These are phyloP conservation scores for Plumapathes pennacea DNA, from an alignment of 92 coral and sea anemone genomes.

Conservation along the genomic window DNA sequence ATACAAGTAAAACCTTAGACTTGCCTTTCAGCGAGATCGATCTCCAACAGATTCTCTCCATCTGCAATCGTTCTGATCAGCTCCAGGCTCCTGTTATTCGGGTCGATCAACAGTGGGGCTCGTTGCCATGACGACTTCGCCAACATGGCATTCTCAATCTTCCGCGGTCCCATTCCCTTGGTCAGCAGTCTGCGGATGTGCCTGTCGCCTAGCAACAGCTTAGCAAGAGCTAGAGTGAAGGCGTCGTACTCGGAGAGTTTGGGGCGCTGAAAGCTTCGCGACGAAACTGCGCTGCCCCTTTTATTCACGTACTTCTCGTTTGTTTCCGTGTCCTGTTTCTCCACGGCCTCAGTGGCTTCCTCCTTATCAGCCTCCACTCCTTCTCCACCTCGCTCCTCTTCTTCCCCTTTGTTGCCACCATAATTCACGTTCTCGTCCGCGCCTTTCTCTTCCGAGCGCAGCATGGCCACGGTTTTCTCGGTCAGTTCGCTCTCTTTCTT, in stretches of 20 bases:
- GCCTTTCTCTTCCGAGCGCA: background rate
- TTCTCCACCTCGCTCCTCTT: slow-evolving; percentile 12
- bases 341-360: slow-evolving; percentile 20
- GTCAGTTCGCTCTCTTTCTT: slow-evolving; percentile 35
- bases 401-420: slow-evolving; percentile 2
- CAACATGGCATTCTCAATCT: slow-evolving; percentile 88
- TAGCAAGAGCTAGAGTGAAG: slow-evolving; percentile 71
- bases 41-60: slow-evolving; percentile 67
- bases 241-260: slow-evolving; percentile 83
- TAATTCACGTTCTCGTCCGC: slow-evolving; percentile 39
- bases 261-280: slow-evolving; percentile 1
- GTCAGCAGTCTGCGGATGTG: slow-evolving; percentile 80
- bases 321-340: slow-evolving; percentile 39
- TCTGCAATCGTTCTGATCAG: slow-evolving; percentile 78
- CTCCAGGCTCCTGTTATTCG: slow-evolving; percentile 81
- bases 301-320: slow-evolving; percentile 19
- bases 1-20: background rate
- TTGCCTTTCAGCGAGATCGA: slow-evolving; percentile 91
- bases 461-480: background rate
- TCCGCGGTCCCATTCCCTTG: slow-evolving; percentile 87
- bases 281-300: background rate
- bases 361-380: slow-evolving; percentile 1
- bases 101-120: slow-evolving; percentile 87
- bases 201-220: slow-evolving; percentile 76
- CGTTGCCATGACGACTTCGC: slow-evolving; percentile 94